Evolutionary conservation across 2,888 invertebrate genomes (phyloP), one percentile per base, ranked within the genome.

Genomic region (Hirtodrosophila trivittata): DNA sequence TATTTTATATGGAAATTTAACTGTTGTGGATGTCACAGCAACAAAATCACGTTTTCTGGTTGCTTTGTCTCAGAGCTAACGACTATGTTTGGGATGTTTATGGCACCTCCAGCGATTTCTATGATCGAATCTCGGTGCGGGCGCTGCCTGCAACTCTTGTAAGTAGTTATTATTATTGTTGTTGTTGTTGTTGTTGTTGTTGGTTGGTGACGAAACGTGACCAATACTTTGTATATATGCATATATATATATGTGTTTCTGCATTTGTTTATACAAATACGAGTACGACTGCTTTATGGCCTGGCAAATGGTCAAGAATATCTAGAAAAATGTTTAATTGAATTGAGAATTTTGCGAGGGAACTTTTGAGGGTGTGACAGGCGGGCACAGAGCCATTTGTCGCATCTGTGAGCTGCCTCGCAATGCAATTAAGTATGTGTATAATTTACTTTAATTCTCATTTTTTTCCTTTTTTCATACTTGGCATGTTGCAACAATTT

Each of bases 261-360:
- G 73, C 55, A 65, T 55, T 66, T 59, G 63, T 57, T 58, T 59
- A 42, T 43, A 47, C 43, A 18, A 58, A 35, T 46, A 35, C 52
- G 49, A 62, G 35, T 43, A 45, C 52, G 2, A 21, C 3, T 5
- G 5, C 58, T 58, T 38, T 51, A 46, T 41, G 32, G 30, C 10
- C 49, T 9, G 30, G 12, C 18, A 18, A 47, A 49, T 52, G 45
- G 28, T 42, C 47, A 49, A 68, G 56, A 59, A 75, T 66, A 81
- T 75, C n/a, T 21, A 5, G 82, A 66, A 54, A 85, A 71, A 78
- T 78, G 76, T 72, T 76, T 80, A 83, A 78, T 80, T 86, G 86
- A 83, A 83, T 83, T 78, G 63, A 39, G 46, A 50, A 35, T 30
- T 32, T 21, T 14, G 13, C 16, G 25, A 14, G 8, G 3, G 12